Conservation (phyloP, 2,797 vertebrate genomes). For the Xiphophorus birchmanni region DNA sequence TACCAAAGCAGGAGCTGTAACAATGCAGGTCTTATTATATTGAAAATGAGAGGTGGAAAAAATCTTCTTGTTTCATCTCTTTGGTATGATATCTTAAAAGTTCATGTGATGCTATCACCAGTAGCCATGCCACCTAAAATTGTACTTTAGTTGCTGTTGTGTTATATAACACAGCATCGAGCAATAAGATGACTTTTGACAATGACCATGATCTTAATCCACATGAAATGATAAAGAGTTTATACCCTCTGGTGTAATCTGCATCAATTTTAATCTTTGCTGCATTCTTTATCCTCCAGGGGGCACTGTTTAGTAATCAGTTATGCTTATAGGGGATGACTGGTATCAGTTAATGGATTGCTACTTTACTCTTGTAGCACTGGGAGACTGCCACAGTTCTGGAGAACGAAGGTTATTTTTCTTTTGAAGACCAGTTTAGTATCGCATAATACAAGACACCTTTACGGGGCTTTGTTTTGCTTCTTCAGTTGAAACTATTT, state of each 20-base stretch:
- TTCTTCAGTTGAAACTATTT: neutral
- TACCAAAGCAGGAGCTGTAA: neutral
- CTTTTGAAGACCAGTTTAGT: neutral
- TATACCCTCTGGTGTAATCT: neutral
- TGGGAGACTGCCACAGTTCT: neutral
- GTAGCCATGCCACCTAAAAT: neutral
- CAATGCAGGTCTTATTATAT: neutral
- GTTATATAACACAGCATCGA: neutral
- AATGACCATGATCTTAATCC: constrained; percentile 15
- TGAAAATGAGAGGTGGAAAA: neutral
- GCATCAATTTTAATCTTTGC: neutral
- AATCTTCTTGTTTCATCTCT: neutral
- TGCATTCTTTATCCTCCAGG: constrained; percentile 23
- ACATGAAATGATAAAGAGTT: constrained; percentile 13
- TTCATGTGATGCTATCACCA: too few relatives aligned
- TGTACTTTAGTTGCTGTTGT: neutral
- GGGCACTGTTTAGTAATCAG: constrained; percentile 15
- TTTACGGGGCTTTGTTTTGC: neutral
- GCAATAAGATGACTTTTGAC: constrained; percentile 17
- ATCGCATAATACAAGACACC: neutral
- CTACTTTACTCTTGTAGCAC: neutral
- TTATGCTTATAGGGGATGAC: neutral
- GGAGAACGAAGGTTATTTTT: neutral
- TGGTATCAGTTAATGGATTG: neutral
- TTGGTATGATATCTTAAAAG: neutral